These are phyloP conservation scores for Erethizon dorsatum DNA, from an alignment of 2,797 vertebrate species.

Conservation along the genomic window DNA sequence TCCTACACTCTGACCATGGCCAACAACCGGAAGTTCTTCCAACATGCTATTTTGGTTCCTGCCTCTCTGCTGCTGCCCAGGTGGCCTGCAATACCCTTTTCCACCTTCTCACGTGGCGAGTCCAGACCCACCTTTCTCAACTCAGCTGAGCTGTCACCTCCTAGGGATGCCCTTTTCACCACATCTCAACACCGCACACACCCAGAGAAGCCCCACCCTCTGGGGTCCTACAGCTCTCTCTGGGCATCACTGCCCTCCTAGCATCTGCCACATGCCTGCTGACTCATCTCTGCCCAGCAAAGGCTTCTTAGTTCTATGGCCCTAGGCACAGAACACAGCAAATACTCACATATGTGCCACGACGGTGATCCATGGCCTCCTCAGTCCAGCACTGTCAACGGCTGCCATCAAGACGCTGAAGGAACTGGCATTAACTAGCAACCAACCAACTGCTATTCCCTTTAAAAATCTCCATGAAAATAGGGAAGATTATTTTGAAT, in stretches of 20 bases:
- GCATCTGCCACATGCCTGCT: not conserved
- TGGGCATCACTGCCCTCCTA: not conserved
- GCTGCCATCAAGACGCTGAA: not conserved
- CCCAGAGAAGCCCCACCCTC: not conserved
- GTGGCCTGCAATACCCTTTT: not conserved
- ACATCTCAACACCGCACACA: rapidly evolving
- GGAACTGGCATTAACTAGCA: not conserved
- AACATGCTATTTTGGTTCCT: not conserved
- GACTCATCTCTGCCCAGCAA: not conserved
- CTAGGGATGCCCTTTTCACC: rapidly evolving
- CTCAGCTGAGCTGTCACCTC: not conserved
- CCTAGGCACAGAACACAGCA: not conserved
- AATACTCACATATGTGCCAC: rapidly evolving
- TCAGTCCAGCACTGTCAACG: not conserved
- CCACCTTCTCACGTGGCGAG: not conserved
- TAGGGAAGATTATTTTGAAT: not conserved
- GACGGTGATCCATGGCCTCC: rapidly evolving
- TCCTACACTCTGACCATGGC: not conserved
- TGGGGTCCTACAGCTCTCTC: not conserved
- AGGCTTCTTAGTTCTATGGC: not conserved
- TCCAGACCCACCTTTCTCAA: not conserved
- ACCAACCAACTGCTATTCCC: not conserved
- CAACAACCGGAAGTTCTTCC: not conserved
- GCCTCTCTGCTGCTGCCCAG: slow-evolving; percentile 34
- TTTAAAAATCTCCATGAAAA: not conserved